Evolutionary conservation across 2,888 invertebrate species (phyloP).

Genomic region (Cataglyphis albicans): DNA sequence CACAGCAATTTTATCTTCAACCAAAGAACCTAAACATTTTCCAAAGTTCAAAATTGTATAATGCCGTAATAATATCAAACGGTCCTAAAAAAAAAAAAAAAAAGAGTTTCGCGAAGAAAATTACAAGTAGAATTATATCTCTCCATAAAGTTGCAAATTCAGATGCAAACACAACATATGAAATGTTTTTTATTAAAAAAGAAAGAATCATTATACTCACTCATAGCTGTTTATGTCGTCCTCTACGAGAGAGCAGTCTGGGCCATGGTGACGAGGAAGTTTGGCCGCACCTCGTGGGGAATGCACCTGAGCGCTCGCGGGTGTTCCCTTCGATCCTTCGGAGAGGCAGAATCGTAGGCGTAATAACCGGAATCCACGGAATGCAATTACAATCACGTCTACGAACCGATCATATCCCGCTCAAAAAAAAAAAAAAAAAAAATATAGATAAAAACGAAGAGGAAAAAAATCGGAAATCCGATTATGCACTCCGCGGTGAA

Average conservation of each 20-base stretch:
- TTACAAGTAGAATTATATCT: neutral
- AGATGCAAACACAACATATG: neutral
- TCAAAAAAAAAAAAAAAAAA: neutral
- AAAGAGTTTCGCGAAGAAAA: neutral
- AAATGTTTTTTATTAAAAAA: neutral
- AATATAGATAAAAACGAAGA: neutral
- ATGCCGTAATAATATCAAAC: neutral
- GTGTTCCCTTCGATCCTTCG: slow-evolving; percentile 13
- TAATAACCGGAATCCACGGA: slow-evolving; percentile 18
- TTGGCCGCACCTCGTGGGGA: slow-evolving; percentile 21
- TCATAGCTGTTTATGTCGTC: slow-evolving; percentile 60
- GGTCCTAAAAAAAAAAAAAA: neutral
- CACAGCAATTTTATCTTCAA: neutral
- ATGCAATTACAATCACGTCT: slow-evolving; percentile 16
- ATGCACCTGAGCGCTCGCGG: slow-evolving; percentile 16
- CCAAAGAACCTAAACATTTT: neutral
- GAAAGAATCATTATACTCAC: slow-evolving; percentile 59
- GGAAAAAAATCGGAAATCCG: neutral
- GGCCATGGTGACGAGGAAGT: slow-evolving; percentile 60
- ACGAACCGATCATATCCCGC: slow-evolving; percentile 17
- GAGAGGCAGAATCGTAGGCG: neutral
- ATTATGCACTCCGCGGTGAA: slow-evolving; percentile 6
- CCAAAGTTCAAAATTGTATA: neutral
- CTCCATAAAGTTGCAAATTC: neutral
- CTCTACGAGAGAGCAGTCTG: slow-evolving; percentile 41